Evolutionary conservation across 1,140 invertebrate genomes (phyloP), one percentile per base, ranked within the genome.

Genomic region (Megalopta genalis): DNA sequence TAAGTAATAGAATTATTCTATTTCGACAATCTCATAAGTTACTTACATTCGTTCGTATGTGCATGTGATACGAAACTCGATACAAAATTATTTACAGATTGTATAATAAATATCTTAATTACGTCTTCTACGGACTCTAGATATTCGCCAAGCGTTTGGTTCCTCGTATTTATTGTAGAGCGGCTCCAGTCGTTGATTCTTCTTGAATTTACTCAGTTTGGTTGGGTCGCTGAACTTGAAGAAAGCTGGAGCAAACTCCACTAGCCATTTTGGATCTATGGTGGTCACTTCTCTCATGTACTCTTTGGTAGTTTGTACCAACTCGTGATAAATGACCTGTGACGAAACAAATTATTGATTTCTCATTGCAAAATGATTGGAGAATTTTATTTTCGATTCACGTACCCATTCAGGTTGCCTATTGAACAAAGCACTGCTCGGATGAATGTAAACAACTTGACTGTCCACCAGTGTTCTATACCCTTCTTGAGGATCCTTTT

Each of bases 141-240:
- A 99, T 93, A 99, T 99, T 92, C 99, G 95, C 99, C 99, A 99
- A 0, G 98, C 96, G 93, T 99, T 99, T 0, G 99, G 97, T 92
- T 99, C 99, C 93, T 99, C 99, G 90, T 99, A 99, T 94, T 99
- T 99, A 92, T 99, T 99, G 91, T 99, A 99, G 0, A 99, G 93
- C 0, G 99, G 99, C 91, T 99, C 99, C 46, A 99, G 94, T 84
- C 98, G 95, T 94, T 99, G 98, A 93, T 99, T 99, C 92, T 99
- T 99, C 95, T 99, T 99, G 90, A 99, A 99, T 91, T 99, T 99
- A 89, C 98, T 99, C 0, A 99, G 94, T 93, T 99, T 99, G 0
- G 99, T 99, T 8, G 98, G 98, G 92, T 99, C 99, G n/a, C 97
- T 98, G 92, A 99, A 99, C 92, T 98, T 98, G 93, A 99, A 99